Percentiles rank a stretch among this genome's conserved stretches.
Conservation (phyloP, 92 coral and sea anemone species). For the Actinostola sp. region DNA sequence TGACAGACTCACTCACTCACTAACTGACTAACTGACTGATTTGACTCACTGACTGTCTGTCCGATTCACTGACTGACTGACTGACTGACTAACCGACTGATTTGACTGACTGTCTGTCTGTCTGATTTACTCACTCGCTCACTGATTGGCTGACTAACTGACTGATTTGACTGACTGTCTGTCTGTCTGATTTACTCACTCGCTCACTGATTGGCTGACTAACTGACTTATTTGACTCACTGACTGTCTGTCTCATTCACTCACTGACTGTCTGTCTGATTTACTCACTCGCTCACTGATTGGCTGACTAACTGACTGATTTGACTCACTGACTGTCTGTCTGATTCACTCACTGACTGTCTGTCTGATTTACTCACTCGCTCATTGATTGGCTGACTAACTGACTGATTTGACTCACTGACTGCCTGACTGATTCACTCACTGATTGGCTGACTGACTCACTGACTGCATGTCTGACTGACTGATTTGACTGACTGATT, state of each 20-base stretch:
- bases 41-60: conserved; percentile 12
- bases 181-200: not conserved
- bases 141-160: too few relatives aligned
- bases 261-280: not conserved
- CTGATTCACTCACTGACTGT: not conserved
- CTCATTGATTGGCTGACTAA: not conserved
- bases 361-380: not conserved
- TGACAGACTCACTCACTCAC: not conserved
- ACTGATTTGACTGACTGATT: not conserved
- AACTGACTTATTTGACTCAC: not conserved
- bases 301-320: not conserved
- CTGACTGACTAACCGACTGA: conserved; percentile 17
- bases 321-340: not conserved
- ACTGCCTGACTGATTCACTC: conserved; percentile 11
- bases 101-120: not conserved
- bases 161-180: too few relatives aligned
- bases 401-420: conserved; percentile 9
- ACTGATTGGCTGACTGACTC: conserved; percentile 19
- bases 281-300: not conserved
- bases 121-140: too few relatives aligned
- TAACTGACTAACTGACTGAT: not conserved
- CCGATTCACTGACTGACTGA: conserved; percentile 15
- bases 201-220: not conserved
- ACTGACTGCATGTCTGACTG: conserved; percentile 13
- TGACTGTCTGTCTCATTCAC: not conserved